Percentiles rank a stretch among this genome's conserved stretches.
These are phyloP conservation scores for Larimichthys crocea DNA, from an alignment of 2,113 vertebrate species.

Conservation along the genomic window DNA sequence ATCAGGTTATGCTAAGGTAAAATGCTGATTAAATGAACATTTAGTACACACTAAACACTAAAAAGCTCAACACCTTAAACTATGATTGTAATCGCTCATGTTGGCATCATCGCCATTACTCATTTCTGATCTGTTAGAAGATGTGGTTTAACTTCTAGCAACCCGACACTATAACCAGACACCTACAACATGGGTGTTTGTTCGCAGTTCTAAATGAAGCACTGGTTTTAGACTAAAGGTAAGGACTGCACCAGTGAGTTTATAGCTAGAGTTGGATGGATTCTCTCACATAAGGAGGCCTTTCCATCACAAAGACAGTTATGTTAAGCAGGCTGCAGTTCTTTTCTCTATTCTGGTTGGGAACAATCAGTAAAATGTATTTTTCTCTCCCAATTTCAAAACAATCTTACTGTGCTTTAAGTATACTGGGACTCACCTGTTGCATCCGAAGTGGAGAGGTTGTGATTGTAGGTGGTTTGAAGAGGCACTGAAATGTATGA, in stretches of 20 bases:
- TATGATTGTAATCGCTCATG: too few relatives aligned
- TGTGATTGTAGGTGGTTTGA: neutral
- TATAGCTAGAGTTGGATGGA: neutral
- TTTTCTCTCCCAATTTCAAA: neutral
- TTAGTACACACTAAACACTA: neutral
- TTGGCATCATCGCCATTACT: too few relatives aligned
- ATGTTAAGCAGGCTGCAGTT: neutral
- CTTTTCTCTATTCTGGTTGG: neutral
- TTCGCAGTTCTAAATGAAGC: neutral
- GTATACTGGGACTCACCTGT: neutral
- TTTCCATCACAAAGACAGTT: neutral
- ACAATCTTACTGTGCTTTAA: too few relatives aligned
- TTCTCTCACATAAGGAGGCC: too few relatives aligned
- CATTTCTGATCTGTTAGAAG: neutral
- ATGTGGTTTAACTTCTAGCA: neutral
- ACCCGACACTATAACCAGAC: neutral
- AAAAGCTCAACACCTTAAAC: neutral
- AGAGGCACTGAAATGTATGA: neutral
- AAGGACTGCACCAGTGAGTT: neutral
- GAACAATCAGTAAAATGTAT: neutral
- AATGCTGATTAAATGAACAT: neutral
- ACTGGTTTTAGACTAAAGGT: neutral
- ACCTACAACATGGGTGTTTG: neutral
- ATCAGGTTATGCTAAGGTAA: neutral
- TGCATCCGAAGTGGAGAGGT: neutral